Conservation (phyloP, 2,888 invertebrate species). For the Ophonus ardosiacus region DNA sequence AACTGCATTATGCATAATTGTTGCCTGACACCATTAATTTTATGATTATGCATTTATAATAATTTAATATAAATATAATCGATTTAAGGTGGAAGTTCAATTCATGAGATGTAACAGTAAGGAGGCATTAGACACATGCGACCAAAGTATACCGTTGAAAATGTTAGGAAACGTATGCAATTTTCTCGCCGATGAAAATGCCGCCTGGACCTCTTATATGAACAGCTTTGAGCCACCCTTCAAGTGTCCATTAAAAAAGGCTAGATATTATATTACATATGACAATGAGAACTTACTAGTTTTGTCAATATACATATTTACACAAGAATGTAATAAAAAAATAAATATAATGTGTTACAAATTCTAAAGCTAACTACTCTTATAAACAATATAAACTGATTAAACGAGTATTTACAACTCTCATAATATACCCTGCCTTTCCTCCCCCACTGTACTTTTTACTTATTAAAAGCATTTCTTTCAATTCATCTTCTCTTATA, state of each 20-base stretch:
- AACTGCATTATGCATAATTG: too few species aligned
- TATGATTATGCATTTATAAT: background rate
- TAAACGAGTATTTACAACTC: too few species aligned
- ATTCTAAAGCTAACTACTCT: too few species aligned
- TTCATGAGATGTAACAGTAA: constrained; percentile 9
- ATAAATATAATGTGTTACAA: too few species aligned
- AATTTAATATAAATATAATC: background rate
- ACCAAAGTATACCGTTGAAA: background rate
- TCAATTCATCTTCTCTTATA: too few species aligned
- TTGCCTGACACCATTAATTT: background rate
- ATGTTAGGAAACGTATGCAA: background rate
- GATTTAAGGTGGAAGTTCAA: background rate
- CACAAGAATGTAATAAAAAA: too few species aligned
- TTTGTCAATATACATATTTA: too few species aligned
- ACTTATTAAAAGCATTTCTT: too few species aligned
- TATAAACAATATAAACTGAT: too few species aligned
- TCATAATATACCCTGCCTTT: too few species aligned
- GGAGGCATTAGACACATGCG: constrained; percentile 1
- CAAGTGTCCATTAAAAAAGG: constrained; percentile 14
- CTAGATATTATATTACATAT: background rate
- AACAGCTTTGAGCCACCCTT: background rate
- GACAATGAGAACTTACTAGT: background rate
- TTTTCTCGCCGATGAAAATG: background rate
- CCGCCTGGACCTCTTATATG: background rate
- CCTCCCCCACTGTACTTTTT: too few species aligned